Conservation (phyloP, 2,797 vertebrate genomes). For the Ambastaia sidthimunki region DNA sequence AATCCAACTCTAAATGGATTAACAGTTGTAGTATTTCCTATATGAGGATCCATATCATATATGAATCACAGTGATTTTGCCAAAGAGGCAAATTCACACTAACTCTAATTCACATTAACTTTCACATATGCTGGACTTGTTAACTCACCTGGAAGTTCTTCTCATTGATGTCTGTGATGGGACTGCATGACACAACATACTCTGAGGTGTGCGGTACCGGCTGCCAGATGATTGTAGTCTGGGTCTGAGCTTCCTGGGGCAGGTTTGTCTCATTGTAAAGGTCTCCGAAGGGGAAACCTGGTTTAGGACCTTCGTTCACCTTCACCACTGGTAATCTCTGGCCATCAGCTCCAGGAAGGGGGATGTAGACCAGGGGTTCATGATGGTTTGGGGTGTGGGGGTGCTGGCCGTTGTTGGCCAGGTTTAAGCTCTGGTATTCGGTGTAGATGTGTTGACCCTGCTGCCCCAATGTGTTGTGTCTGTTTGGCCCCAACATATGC, state of each 20-base stretch:
- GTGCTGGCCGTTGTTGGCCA: constrained; percentile 69
- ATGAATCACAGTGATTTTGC: too few relatives aligned
- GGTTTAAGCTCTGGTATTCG: constrained; percentile 87
- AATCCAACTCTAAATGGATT: too few relatives aligned
- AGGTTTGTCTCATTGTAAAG: constrained; percentile 84
- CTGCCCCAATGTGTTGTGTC: constrained; percentile 80
- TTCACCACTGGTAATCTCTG: constrained; percentile 77
- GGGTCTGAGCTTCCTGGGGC: constrained; percentile 89
- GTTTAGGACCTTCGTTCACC: constrained; percentile 72
- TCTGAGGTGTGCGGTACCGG: constrained; percentile 86
- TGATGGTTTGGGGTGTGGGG: constrained; percentile 71
- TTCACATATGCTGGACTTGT: not conserved
- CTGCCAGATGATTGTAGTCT: constrained; percentile 95
- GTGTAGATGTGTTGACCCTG: constrained; percentile 91
- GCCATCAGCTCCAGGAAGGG: constrained; percentile 80
- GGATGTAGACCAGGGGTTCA: constrained; percentile 79
- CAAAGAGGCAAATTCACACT: too few relatives aligned
- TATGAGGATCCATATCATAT: too few relatives aligned
- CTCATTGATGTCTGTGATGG: constrained; percentile 83
- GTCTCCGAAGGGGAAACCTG: constrained; percentile 74
- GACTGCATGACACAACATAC: constrained; percentile 93
- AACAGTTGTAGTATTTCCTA: too few relatives aligned
- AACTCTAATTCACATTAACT: not conserved
- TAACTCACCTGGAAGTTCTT: constrained; percentile 86
- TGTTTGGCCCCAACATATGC: constrained; percentile 85